Evolutionary conservation across 2,888 invertebrate genomes (phyloP), one percentile per base, ranked within the genome.

Genomic region (Apocheima hispidaria): DNA sequence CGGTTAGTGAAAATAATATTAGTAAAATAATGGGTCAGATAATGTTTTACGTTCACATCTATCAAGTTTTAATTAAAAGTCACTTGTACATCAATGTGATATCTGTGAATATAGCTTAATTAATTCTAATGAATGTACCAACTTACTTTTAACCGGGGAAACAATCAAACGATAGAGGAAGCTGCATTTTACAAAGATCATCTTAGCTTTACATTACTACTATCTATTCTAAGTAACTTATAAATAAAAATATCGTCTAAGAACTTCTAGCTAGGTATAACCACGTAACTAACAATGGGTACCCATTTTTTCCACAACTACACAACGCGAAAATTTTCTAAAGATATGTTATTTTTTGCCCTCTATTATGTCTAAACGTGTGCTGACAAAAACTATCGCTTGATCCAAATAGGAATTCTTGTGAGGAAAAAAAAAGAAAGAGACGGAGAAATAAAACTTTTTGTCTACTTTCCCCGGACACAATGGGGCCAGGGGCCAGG

Each of bases 391-490:
- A 90, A 86, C 84, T 75, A 78, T 78, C 72, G 73, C 64, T 78
- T 81, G 86, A 87, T 88, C 86, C 82, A 83, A 84, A 87, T 88
- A 80, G 80, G 82, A 86, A 87, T 90, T 87, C 79, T 78, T 79
- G 77, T 81, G 83, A 78, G 77, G 77, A 68, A 74, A 78, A 81
- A 83, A 81, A 79, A 76, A 81, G 23, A 75, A 74, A 77, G 79
- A 81, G 78, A 81, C 73, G 75, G 78, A 81, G 86, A 87, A 89
- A 88, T 88, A 85, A 79, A 63, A 72, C 83, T 88, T 88, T 87
- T 88, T 86, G 78, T 81, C 59, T 74, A 89, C 91, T 92, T 92
- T 92, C 92, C 84, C 88, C 79, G 68, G 77, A 73, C 77, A 88
- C 84, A 88, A 89, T 84, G 73, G 83, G 55, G 69, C 80, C 90